These are phyloP conservation scores for Drosophila atripex DNA, from an alignment of 2,888 invertebrate species.

Conservation along the genomic window DNA sequence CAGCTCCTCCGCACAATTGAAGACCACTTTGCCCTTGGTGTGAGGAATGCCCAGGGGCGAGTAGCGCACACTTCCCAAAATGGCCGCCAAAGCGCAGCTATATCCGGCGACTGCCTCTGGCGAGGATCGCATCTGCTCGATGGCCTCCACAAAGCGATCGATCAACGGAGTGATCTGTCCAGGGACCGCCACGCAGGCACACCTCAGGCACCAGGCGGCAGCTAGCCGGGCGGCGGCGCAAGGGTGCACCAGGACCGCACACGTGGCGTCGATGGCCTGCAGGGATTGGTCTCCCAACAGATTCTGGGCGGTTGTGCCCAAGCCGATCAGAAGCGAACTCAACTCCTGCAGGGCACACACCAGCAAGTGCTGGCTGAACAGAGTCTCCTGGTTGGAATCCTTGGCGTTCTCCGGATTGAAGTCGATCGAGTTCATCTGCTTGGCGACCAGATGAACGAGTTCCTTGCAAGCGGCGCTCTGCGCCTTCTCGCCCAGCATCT, in stretches of 20 bases:
- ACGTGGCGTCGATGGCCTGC: conserved; percentile 87
- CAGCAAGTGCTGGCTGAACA: conserved; percentile 94
- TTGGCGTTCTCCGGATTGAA: conserved; percentile 96
- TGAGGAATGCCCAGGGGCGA: conserved; percentile 98
- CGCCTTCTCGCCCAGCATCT: conserved; percentile 98
- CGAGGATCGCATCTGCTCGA: conserved; percentile 95
- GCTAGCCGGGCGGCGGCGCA: conserved; percentile 96
- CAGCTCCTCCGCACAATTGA: conserved; percentile 98
- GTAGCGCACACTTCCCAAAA: conserved; percentile 94
- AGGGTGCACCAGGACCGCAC: conserved; percentile 93
- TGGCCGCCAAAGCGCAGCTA: conserved; percentile 96
- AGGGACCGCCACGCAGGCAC: conserved; percentile 96
- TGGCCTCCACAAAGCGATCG: conserved; percentile 93
- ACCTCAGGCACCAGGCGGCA: conserved; percentile 96
- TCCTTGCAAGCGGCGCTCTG: conserved; percentile 98
- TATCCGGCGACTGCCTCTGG: conserved; percentile 95
- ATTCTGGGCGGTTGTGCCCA: conserved; percentile 97
- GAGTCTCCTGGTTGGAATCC: conserved; percentile 94
- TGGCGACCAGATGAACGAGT: conserved; percentile 94
- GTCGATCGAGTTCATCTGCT: conserved; percentile 97
- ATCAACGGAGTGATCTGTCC: conserved; percentile 96
- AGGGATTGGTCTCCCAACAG: conserved; percentile 94
- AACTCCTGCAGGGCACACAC: conserved; percentile 97
- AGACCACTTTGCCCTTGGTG: conserved; percentile 98
- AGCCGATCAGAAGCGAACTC: conserved; percentile 93